Evolutionary conservation across 2,888 invertebrate species (phyloP), one percentile per base, ranked within the genome.

Genomic region (Troides helena): DNA sequence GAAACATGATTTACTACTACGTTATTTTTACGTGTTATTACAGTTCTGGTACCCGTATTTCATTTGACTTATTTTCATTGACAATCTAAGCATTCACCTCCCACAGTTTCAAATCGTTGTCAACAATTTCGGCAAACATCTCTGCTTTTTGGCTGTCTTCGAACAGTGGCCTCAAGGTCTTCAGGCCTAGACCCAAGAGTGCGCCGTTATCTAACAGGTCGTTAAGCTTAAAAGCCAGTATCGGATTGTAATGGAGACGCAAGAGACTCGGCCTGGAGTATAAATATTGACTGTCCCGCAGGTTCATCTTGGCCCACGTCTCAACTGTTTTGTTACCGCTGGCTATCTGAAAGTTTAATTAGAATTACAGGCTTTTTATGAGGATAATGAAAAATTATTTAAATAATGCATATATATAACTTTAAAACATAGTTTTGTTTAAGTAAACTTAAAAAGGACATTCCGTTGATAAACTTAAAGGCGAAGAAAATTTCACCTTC

Each of bases 91-190:
- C 85, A 71, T 91, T 92, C 0, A 89, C 80, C 70, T 98, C 97
- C 97, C 97, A 97, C 73, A 98, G 86, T 84, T 96, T 96, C 81
- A 97, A 93, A 85, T 96, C 96, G 86, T 98, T 98, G 83, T 97
- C 97, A 66, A 98, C 93, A n/a, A 97, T 95, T 86, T 97, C 97
- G 53, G 95, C 94, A 84, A 96, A 98, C 94, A 95, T 96, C 68
- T 94, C 93, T 63, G 94, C 93, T 83, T 95, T 96, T 6, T 88
- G 85, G 4, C 93, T 92, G 73, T 97, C 95, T 73, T 94, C 94
- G 82, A 97, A 97, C 2, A 96, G 93, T 0, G 96, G 95, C 71
- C 95, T 94, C 23, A 97, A 84, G 0, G 96, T 95, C 77, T 95
- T 95, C 66, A 98, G 86, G 68, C 95, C 94, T 46, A 98, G 86